Evolutionary conservation across 1,140 invertebrate species (phyloP).

Genomic region (Cephus cinctus): DNA sequence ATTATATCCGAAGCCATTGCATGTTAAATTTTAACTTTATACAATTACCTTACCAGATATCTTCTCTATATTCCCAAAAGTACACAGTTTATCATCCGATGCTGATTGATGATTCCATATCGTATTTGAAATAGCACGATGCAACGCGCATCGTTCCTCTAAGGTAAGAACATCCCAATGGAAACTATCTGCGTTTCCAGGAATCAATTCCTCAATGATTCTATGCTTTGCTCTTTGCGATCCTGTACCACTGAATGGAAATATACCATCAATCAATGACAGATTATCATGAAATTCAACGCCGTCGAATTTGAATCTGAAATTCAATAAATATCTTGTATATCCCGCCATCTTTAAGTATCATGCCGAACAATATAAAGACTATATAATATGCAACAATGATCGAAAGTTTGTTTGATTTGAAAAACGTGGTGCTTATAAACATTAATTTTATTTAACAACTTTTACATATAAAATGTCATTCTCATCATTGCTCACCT

Average conservation of each 20-base stretch:
- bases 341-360: too few relatives aligned
- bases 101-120: slow-evolving; percentile 56
- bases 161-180: slow-evolving; percentile 49
- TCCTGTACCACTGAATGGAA: slow-evolving; percentile 61
- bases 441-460: not conserved
- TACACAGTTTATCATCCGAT: slow-evolving; percentile 55
- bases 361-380: too few relatives aligned
- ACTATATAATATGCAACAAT: too few relatives aligned
- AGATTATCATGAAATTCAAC: slow-evolving; percentile 55
- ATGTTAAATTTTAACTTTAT: slow-evolving; percentile 14
- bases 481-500: slow-evolving; percentile 37
- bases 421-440: too few relatives aligned
- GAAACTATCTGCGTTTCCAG: slow-evolving; percentile 52
- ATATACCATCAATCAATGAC: slow-evolving; percentile 51
- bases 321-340: slow-evolving; percentile 21
- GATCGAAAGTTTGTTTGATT: too few relatives aligned
- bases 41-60: slow-evolving; percentile 29
- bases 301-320: slow-evolving; percentile 64
- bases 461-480: too few relatives aligned
- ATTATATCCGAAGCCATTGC: not conserved
- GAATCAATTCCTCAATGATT: slow-evolving; percentile 62
- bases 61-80: slow-evolving; percentile 25
- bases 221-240: slow-evolving; percentile 61
- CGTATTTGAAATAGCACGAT: slow-evolving; percentile 61
- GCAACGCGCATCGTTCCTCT: slow-evolving; percentile 61